Evolutionary conservation across 2,888 invertebrate species (phyloP).

Genomic region (Pristionchus fissidentatus): DNA sequence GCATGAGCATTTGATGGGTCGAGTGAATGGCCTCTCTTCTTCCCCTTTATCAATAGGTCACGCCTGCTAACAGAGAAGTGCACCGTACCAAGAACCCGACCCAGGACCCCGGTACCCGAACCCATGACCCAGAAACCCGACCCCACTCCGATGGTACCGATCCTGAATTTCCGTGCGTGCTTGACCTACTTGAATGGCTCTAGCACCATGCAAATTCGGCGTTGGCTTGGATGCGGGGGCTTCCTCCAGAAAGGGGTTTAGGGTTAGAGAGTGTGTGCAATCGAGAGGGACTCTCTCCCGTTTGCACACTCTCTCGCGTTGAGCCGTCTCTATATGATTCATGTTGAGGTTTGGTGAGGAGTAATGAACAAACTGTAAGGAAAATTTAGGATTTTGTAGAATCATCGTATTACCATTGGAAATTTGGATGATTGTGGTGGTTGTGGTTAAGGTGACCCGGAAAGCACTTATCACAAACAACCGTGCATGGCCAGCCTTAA

Average conservation of each 20-base stretch:
- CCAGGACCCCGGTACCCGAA: not conserved
- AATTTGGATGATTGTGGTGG: too few relatives aligned
- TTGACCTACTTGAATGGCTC: conserved; percentile 19
- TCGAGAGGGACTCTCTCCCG: too few relatives aligned
- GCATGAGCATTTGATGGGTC: conserved; percentile 15
- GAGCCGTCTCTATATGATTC: too few relatives aligned
- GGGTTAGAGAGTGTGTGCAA: too few relatives aligned
- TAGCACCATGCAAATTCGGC: conserved; percentile 46
- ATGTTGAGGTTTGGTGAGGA: too few relatives aligned
- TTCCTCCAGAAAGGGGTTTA: not conserved
- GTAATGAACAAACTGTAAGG: too few relatives aligned
- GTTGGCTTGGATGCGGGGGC: conserved; percentile 10
- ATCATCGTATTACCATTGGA: too few relatives aligned
- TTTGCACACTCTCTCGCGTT: too few relatives aligned
- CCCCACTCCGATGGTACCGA: not conserved
- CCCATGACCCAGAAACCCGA: not conserved
- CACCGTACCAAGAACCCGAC: not conserved
- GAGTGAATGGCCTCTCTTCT: not conserved
- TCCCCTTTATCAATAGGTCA: conserved; percentile 28
- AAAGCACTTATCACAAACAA: too few relatives aligned
- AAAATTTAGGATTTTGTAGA: too few relatives aligned
- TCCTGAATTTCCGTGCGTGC: conserved; percentile 42
- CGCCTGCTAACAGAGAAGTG: not conserved
- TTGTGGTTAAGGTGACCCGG: too few relatives aligned
- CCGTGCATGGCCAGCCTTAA: too few relatives aligned